Base-by-base conservation (phyloP, 1,140 invertebrate genomes). In the Temnothorax nylanderi region DNA sequence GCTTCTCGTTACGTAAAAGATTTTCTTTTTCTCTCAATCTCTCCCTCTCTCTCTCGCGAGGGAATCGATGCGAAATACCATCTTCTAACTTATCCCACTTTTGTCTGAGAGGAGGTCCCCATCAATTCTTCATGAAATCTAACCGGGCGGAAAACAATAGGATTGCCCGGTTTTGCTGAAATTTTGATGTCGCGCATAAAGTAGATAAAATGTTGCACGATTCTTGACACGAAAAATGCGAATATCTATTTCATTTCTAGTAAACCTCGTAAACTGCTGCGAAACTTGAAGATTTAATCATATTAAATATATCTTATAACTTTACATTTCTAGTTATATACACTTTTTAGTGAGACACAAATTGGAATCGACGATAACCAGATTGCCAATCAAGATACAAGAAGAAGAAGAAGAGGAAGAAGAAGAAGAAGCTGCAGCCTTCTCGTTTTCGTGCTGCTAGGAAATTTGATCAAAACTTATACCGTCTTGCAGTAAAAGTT, bases 131-230 rank as follows among this genome's bases (percentile, higher is more conserved):
- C 10, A 44, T 58, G 32, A 49, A 64, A 41, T 87, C 77, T 76
- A 87, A 76, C 86, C 41, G 77, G 4, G 49, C 16, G 75, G 67
- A 86, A 87, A 88, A 87, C 49, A 37, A 49, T 34, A 41, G 10
- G 67, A 87, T 87, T 76, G 56, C 10, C 3, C 26, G 47, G 41
- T 77, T 64, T 62, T 64, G 49, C 56, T 77, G 41, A 77, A 77
- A 64, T 77, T 47, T 64, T 64, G 21, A 47, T 77, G 26, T 47
- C 75, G 21, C n/a, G 75, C 58, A 60, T 62, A 64, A 64, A 64
- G n/a, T 10, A 64, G 32, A 77, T 76, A 62, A 76, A 77, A 32
- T 16, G 18, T 34, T 21, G 13, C 10, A 26, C 10, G 37, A n/a
- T 77, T 41, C n/a, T 16, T 44, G 8, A 34, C 21, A 11, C 5